phyloP scores from a whole-genome alignment of 1,140 invertebrate species.

The Aphis gossypii region DNA sequence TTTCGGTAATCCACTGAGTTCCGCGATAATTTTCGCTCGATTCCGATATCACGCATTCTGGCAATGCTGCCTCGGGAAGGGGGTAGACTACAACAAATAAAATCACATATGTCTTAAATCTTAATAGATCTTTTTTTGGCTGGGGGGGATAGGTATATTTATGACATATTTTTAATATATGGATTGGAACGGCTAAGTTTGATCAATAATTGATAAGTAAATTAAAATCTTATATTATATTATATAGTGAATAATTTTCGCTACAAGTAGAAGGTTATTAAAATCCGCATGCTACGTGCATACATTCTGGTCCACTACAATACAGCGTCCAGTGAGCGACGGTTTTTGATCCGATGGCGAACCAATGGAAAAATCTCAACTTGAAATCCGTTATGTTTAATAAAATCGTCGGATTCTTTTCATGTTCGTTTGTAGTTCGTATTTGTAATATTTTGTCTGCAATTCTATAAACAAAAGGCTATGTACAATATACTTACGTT shows the following conservation, averaged over 20 bases:
- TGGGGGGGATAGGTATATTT: too few species aligned
- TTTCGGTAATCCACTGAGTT: conserved; percentile 2
- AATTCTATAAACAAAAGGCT: background rate
- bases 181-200: too few species aligned
- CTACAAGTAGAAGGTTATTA: background rate
- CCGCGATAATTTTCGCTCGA: background rate
- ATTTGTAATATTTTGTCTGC: conserved; percentile 44
- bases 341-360: conserved; percentile 6
- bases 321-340: conserved; percentile 42
- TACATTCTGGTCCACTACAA: conserved; percentile 30
- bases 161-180: too few species aligned
- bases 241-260: background rate
- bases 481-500: background rate
- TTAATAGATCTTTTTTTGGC: background rate
- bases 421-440: background rate
- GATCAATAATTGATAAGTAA: background rate
- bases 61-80: background rate
- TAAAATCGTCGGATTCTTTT: background rate
- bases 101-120: background rate
- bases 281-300: background rate
- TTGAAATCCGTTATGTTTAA: conserved; percentile 29
- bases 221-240: background rate
- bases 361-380: conserved; percentile 49
- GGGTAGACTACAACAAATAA: background rate
- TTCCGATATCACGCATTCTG: conserved; percentile 4